These are phyloP conservation scores for Elephantulus edwardii DNA, from an alignment of 2,113 vertebrate genomes.

Conservation along the genomic window DNA sequence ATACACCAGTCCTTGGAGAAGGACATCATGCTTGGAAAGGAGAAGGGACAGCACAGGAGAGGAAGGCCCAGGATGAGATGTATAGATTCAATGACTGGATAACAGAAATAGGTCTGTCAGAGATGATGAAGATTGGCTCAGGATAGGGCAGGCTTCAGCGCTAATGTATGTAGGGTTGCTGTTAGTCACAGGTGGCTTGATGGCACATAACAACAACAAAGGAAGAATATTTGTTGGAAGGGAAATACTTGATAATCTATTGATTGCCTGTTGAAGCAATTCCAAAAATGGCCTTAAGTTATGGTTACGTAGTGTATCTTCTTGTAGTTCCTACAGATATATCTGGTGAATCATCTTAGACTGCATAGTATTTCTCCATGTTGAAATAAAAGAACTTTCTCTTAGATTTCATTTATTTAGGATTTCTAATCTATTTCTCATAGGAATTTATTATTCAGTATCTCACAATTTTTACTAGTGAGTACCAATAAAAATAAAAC, in stretches of 20 bases:
- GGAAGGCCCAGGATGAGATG: too few species aligned
- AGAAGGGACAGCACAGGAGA: too few species aligned
- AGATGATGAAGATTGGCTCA: too few species aligned
- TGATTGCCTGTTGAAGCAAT: neutral
- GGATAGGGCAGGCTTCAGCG: too few species aligned
- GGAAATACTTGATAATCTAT: neutral
- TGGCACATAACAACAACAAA: too few species aligned
- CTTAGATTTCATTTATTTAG: neutral
- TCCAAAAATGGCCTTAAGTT: neutral
- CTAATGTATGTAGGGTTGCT: too few species aligned
- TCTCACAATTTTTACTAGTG: neutral
- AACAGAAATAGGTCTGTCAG: too few species aligned
- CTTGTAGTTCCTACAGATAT: neutral
- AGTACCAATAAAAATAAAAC: neutral
- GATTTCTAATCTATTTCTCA: neutral
- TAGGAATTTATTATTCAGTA: neutral
- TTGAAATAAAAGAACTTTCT: neutral
- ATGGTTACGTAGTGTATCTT: neutral
- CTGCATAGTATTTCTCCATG: neutral
- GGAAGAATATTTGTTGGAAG: neutral
- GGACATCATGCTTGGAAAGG: too few species aligned
- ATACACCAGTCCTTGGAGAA: too few species aligned
- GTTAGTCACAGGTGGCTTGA: too few species aligned
- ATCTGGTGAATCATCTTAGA: neutral
- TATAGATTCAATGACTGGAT: too few species aligned